Evolutionary conservation across 2,113 vertebrate genomes (phyloP).

Genomic region (Cynocephalus volans): DNA sequence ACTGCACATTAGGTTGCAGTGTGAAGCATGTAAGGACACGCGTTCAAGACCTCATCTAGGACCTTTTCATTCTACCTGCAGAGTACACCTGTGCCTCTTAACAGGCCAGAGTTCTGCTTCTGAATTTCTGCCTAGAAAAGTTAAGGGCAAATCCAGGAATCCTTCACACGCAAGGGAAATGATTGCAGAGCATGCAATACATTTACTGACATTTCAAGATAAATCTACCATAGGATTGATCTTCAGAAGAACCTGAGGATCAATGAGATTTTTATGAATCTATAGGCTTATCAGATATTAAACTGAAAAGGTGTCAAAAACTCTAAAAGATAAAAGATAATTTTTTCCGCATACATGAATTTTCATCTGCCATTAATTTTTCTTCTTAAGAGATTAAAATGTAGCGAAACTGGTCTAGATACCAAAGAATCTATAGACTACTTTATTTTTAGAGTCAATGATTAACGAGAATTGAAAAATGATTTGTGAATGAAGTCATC

Average conservation of each 20-base stretch:
- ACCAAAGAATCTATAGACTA: conserved; percentile 31
- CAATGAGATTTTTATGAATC: conserved; percentile 48
- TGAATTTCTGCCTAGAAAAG: conserved; percentile 76
- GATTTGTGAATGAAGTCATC: conserved; percentile 76
- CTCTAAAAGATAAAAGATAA: conserved; percentile 10
- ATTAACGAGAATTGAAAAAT: conserved; percentile 72
- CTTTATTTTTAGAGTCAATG: conserved; percentile 69
- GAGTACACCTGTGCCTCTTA: conserved; percentile 70
- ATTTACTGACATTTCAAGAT: conserved; percentile 40
- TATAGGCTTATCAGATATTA: neutral
- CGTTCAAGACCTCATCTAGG: conserved; percentile 81
- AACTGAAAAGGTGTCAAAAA: conserved; percentile 1
- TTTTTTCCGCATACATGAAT: neutral
- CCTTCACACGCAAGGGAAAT: conserved; percentile 25
- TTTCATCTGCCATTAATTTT: conserved; percentile 44
- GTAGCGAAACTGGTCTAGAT: neutral
- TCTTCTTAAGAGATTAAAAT: neutral
- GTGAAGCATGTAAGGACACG: conserved; percentile 83
- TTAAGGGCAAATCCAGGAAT: conserved; percentile 63
- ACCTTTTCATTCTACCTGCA: conserved; percentile 83
- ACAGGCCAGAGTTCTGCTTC: conserved; percentile 64
- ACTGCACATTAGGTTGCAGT: conserved; percentile 78
- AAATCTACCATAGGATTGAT: neutral
- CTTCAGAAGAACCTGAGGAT: neutral
- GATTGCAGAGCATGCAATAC: neutral